These are phyloP conservation scores for Porites rus DNA, from an alignment of 92 coral and sea anemone genomes.

Conservation along the genomic window DNA sequence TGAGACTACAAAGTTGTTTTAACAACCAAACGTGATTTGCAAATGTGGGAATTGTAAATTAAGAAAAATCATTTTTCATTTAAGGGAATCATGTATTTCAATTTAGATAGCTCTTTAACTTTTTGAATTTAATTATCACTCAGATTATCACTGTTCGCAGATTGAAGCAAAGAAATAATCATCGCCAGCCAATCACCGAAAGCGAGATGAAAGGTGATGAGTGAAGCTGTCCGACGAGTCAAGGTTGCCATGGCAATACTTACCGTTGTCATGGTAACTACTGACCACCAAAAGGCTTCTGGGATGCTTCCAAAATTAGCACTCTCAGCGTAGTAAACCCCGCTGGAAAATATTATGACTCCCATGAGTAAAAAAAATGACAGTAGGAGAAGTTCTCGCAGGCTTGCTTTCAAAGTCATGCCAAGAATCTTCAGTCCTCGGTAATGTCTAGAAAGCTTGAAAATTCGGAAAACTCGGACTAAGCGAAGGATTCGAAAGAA, in stretches of 20 bases:
- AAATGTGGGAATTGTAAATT: neutral
- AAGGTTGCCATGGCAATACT: slow-evolving; percentile 84
- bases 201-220: neutral
- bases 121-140: neutral
- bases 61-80: neutral
- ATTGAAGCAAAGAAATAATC: neutral
- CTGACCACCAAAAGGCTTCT: slow-evolving; percentile 95
- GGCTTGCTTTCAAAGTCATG: slow-evolving; percentile 80
- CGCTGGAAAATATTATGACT: slow-evolving; percentile 86
- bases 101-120: neutral
- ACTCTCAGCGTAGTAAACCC: slow-evolving; percentile 87
- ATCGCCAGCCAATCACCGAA: neutral
- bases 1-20: neutral
- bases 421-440: slow-evolving; percentile 91
- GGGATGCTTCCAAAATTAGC: slow-evolving; percentile 91
- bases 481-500: slow-evolving; percentile 83
- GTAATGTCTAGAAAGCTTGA: slow-evolving; percentile 90
- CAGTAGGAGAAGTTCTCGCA: slow-evolving; percentile 78
- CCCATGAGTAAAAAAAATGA: slow-evolving; percentile 86
- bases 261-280: slow-evolving; percentile 95
- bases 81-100: neutral
- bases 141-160: neutral
- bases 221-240: neutral
- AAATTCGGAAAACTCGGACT: slow-evolving; percentile 90
- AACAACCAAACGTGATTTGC: neutral